Conservation (phyloP, 1,140 invertebrate genomes). For the Plutomurus gul region DNA sequence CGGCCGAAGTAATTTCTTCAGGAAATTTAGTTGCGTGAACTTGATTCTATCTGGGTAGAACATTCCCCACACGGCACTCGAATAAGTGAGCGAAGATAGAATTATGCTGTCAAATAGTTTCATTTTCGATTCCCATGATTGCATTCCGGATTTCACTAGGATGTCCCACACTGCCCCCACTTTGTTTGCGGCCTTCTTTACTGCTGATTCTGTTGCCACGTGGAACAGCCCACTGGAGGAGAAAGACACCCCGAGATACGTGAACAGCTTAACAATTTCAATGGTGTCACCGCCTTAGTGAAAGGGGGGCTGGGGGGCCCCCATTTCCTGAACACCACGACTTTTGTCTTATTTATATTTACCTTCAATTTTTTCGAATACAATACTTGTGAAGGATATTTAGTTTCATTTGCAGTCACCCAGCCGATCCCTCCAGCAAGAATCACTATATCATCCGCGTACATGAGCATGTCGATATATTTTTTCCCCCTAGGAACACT, state of each 20-base stretch:
- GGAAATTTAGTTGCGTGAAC: not conserved
- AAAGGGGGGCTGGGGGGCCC: not conserved
- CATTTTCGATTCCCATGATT: not conserved
- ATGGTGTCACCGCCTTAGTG: not conserved
- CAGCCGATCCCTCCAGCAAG: no score
- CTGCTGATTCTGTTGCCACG: not conserved
- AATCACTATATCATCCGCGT: no score
- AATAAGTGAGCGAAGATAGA: not conserved
- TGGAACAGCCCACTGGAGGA: not conserved
- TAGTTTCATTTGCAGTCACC: no score
- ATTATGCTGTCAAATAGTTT: not conserved
- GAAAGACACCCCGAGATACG: not conserved
- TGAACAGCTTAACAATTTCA: not conserved
- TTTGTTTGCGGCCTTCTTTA: not conserved
- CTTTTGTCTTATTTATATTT: not conserved
- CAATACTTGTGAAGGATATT: no score
- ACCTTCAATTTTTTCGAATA: not conserved
- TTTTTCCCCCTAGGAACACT: no score
- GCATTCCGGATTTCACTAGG: not conserved
- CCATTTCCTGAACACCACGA: not conserved
- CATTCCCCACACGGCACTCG: not conserved
- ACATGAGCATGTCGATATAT: no score
- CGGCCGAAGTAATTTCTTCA: not conserved
- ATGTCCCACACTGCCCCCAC: not conserved
- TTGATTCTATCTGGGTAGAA: not conserved